Base-by-base conservation (phyloP, 2,113 vertebrate genomes). In the Sorex fumeus region DNA sequence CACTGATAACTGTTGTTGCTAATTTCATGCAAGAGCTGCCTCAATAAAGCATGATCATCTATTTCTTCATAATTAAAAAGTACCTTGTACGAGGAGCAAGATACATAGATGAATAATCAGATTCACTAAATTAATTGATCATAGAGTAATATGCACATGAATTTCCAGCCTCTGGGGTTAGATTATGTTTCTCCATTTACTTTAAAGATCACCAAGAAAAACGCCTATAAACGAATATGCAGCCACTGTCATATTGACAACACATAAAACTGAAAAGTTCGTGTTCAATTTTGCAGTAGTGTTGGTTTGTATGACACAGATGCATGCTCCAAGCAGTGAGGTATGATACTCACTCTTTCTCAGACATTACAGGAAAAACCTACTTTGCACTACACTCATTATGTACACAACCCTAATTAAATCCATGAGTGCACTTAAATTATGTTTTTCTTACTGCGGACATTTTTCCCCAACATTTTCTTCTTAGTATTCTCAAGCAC, bases 131-230 rank as follows among this genome's bases (percentile, higher is more conserved):
- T 36, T n/a, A 89, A 67, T 80, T 40, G 2, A 1, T 34, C 4
- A 11, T 16, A 6, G n/a, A 74, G 11, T 12, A 85, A 13, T 64
- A 64, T 53, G 32, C 36, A 28, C 3, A 12, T 11, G 13, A 47
- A 36, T 45, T 30, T 76, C 28, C 23, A 30, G n/a, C 36, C 70
- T 74, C 3, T 0, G 11, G 69, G 70, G 82, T 87, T 92, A 93
- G 78, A 88, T 79, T 57, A 45, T 45, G 18, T 10, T 15, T 57
- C 36, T 85, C 19, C 3, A 43, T 10, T 93, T 86, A 45, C 45
- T 87, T 93, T 71, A 64, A 67, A 87, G 60, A 67, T 83, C 27
- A 60, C 23, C 72, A 93, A 74, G 67, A 93, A 78, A 93, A 79
- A 75, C 10, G 27, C 83, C 4, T 70, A 2, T 32, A 67, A 77